Evolutionary conservation across 2,888 invertebrate species (phyloP), one percentile per base, ranked within the genome.

Genomic region (Drosophila lacicola): DNA sequence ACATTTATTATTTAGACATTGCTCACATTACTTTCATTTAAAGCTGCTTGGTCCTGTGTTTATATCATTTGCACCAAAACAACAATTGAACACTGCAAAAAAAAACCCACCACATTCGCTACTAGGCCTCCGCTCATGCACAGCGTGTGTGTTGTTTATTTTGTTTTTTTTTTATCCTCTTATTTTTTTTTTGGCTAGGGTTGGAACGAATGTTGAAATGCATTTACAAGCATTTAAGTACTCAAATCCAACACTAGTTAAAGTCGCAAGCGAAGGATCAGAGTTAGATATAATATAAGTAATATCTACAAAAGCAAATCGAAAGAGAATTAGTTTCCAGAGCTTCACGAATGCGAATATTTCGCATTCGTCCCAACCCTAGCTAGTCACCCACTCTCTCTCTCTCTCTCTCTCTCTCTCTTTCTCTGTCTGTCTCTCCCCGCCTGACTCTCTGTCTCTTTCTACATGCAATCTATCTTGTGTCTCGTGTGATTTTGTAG

Each of bases 401-500:
- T 51, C 47, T 56, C 47, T 56, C 44, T 61, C 42, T 70, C 56
- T 37, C 21, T 34, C 39, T 42, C 51, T 46, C 44, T 56, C 8
- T 5, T 21, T 4, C n/a, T 33, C 21, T 60, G 17, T 71, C 33
- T 70, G 44, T 78, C 63, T 68, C 53, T 74, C 57, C 74, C 58
- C 74, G 17, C 17, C 17, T 41, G 41, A 41, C 41, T 54, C 55
- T 74, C 21, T 70, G 37, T 81, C 64, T 67, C 55, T 75, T 53
- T 78, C 53, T 76, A 77, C 58, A 68, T 83, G 65, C 74, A 68
- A 55, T 81, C 57, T 74, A 70, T 87, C 62, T 86, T 78, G 85
- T 82, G 74, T 86, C 74, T 88, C 89, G 69, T 87, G 80, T 86
- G 85, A 90, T 89, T 86, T 90, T 90, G 85, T 92, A 92, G 92